phyloP scores from a whole-genome alignment of 2,888 invertebrate species.

The Steinernema scapterisci region DNA sequence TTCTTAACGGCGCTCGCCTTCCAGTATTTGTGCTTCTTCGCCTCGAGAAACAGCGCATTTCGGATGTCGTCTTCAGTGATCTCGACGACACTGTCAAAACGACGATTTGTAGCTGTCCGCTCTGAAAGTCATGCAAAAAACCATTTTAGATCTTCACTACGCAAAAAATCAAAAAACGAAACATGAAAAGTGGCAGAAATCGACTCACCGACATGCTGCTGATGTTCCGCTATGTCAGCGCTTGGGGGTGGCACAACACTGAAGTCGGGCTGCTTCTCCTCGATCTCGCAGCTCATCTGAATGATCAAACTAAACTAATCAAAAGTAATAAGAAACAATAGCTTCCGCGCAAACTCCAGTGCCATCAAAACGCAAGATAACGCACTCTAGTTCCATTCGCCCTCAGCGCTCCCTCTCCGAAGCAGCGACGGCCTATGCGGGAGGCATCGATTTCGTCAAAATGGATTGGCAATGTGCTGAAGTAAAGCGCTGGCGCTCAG shows the following conservation, averaged over 20 bases:
- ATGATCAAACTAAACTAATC: not conserved
- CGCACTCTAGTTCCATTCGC: not conserved
- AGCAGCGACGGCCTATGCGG: slow-evolving; percentile 21
- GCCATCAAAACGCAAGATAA: not conserved
- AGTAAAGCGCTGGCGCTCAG: slow-evolving; percentile 14
- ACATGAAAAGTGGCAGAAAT: not conserved
- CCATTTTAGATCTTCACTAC: not conserved
- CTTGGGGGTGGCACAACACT: slow-evolving; percentile 35
- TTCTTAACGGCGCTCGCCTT: slow-evolving; percentile 55
- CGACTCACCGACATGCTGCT: slow-evolving; percentile 30
- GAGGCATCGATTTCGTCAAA: slow-evolving; percentile 31
- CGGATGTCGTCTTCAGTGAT: slow-evolving; percentile 64
- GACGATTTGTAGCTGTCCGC: slow-evolving; percentile 41
- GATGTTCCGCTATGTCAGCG: slow-evolving; percentile 10
- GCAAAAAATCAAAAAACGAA: not conserved
- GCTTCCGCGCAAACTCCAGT: not conserved
- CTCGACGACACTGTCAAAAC: slow-evolving; percentile 56
- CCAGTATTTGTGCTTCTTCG: slow-evolving; percentile 47
- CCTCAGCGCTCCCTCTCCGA: slow-evolving; percentile 1
- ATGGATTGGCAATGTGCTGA: slow-evolving; percentile 31
- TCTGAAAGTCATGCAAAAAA: slow-evolving; percentile 5
- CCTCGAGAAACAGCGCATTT: slow-evolving; percentile 56
- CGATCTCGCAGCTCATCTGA: slow-evolving; percentile 12
- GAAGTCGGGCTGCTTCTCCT: slow-evolving; percentile 27
- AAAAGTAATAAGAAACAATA: not conserved